phyloP scores from a whole-genome alignment of 2,888 invertebrate genomes.

The Sphinx pinastri region DNA sequence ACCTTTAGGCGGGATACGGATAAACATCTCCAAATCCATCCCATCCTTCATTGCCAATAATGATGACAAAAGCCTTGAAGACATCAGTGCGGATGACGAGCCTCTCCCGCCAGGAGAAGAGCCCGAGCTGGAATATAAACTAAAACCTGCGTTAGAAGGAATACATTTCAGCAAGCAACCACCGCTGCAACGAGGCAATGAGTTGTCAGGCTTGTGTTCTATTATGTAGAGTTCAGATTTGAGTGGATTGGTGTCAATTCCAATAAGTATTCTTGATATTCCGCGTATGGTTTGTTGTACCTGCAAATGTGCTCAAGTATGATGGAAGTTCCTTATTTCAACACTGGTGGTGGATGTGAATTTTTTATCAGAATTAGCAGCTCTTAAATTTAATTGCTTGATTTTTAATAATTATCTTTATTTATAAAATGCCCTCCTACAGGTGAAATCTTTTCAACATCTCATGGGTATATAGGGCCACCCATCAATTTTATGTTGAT shows the following conservation, averaged over 20 bases:
- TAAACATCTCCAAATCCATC: constrained; percentile 91
- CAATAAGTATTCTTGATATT: no score
- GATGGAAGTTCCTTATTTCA: background rate
- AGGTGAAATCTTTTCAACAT: no score
- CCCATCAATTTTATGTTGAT: no score
- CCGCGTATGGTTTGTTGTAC: background rate
- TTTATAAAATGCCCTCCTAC: no score
- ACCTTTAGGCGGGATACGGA: constrained; percentile 87
- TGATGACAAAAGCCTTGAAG: constrained; percentile 59
- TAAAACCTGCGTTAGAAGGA: constrained; percentile 87
- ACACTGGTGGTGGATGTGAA: no score
- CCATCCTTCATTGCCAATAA: constrained; percentile 46
- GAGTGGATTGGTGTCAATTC: constrained; percentile 1
- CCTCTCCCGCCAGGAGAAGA: constrained; percentile 85
- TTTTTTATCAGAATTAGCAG: background rate
- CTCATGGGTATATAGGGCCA: no score
- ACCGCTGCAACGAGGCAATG: constrained; percentile 88
- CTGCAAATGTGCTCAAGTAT: constrained; percentile 9
- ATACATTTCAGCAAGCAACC: constrained; percentile 88
- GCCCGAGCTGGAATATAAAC: constrained; percentile 74
- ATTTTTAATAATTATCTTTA: no score
- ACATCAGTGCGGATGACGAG: constrained; percentile 73
- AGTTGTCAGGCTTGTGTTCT: constrained; percentile 93
- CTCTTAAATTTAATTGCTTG: background rate
- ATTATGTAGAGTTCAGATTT: constrained; percentile 86